Percentiles rank a stretch among this genome's conserved stretches.
Evolutionary conservation across 2,888 invertebrate genomes (phyloP).

Genomic region (Selenia dentaria): DNA sequence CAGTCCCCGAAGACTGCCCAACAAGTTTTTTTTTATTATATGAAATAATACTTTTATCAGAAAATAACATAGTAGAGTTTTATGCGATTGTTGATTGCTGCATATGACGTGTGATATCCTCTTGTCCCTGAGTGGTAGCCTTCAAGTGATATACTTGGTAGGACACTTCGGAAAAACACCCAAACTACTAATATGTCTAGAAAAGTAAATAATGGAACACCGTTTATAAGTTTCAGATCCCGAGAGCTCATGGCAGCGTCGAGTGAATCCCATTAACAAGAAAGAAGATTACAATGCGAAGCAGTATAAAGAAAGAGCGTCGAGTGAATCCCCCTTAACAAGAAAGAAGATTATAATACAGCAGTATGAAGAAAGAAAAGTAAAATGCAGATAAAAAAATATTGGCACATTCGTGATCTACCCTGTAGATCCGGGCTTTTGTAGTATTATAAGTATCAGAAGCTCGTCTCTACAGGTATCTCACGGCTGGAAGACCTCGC

Average conservation of each 20-base stretch:
- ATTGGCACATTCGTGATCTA: conserved; percentile 98
- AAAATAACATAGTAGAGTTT: no score
- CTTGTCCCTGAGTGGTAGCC: no score
- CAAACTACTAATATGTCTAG: background rate
- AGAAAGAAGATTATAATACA: conserved; percentile 18
- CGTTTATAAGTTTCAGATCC: conserved; percentile 43
- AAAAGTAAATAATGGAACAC: conserved; percentile 7
- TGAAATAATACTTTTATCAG: no score
- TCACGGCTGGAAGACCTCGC: conserved; percentile 97
- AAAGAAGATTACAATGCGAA: conserved; percentile 18
- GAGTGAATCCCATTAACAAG: conserved; percentile 14
- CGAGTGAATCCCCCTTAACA: conserved; percentile 14
- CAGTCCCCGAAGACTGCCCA: no score
- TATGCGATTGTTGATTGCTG: no score
- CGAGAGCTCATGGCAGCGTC: background rate
- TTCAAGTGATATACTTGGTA: no score
- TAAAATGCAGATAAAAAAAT: conserved; percentile 36
- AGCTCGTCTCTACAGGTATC: conserved; percentile 99
- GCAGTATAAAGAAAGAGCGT: conserved; percentile 47
- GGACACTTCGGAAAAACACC: no score
- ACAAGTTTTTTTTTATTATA: no score
- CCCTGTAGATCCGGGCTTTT: conserved; percentile 99
- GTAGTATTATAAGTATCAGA: conserved; percentile 97
- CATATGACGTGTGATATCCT: no score
- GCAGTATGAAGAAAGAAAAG: conserved; percentile 51